Evolutionary conservation across 1,140 invertebrate species (phyloP).

Genomic region (Battus philenor): DNA sequence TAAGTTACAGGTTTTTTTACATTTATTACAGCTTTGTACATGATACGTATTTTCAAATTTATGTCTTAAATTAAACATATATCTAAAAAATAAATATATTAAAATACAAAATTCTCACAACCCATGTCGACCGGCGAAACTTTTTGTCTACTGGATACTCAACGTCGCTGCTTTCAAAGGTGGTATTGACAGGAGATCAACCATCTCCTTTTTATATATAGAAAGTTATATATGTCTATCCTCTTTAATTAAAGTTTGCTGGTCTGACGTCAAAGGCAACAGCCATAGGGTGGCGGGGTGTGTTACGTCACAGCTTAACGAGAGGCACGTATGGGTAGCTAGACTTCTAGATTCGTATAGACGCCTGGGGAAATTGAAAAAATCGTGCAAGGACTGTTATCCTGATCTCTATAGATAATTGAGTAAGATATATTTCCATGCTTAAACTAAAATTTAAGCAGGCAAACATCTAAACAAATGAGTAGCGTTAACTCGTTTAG

Average conservation of each 20-base stretch:
- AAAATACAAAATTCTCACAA: too few relatives aligned
- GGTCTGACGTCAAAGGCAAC: constrained; percentile 43
- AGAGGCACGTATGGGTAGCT: constrained; percentile 44
- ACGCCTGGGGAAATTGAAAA: constrained; percentile 17
- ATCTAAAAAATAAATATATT: too few relatives aligned
- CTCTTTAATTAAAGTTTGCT: constrained; percentile 43
- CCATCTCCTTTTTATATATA: constrained; percentile 62
- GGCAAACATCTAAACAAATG: too few relatives aligned
- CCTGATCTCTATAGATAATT: constrained; percentile 5
- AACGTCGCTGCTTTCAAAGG: constrained; percentile 58
- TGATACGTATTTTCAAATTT: too few relatives aligned
- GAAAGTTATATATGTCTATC: constrained; percentile 56
- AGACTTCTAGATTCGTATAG: constrained; percentile 35
- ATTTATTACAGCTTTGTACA: too few relatives aligned
- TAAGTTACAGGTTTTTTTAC: too few relatives aligned
- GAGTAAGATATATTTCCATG: background rate
- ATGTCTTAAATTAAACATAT: too few relatives aligned
- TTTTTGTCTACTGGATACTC: constrained; percentile 52
- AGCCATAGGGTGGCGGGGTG: constrained; percentile 35
- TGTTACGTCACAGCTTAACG: constrained; percentile 55
- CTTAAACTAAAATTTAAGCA: too few relatives aligned
- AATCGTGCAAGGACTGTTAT: constrained; percentile 8
- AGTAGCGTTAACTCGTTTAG: too few relatives aligned
- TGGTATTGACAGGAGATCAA: constrained; percentile 48
- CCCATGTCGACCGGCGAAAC: constrained; percentile 41